phyloP scores from a whole-genome alignment of 64 coral and sea anemone species.

The Montipora foliosa region DNA sequence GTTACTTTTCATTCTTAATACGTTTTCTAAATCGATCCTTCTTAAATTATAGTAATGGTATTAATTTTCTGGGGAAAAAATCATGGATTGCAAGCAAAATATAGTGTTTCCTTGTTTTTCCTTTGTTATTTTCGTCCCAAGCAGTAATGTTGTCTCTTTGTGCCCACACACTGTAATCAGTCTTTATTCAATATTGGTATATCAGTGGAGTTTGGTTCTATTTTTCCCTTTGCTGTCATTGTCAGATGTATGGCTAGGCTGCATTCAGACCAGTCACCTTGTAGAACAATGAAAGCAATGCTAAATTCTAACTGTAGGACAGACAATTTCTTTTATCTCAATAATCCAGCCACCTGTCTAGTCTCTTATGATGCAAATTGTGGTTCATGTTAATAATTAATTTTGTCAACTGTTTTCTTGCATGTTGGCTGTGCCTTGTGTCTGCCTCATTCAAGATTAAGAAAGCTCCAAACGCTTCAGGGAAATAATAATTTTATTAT shows the following conservation, averaged over 20 bases:
- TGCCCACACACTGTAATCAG: too few relatives aligned
- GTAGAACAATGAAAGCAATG: neutral
- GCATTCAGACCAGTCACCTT: neutral
- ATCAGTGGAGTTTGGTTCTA: neutral
- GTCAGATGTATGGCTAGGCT: neutral
- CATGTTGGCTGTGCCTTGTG: neutral
- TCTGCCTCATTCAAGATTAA: neutral
- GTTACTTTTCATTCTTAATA: too few relatives aligned
- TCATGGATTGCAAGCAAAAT: too few relatives aligned
- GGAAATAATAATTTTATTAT: neutral
- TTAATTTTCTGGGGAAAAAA: too few relatives aligned
- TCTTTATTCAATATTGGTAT: neutral
- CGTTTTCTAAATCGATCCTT: too few relatives aligned
- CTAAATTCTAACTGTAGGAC: neutral
- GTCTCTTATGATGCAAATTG: conserved; percentile 31
- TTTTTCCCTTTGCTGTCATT: neutral
- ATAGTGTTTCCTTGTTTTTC: too few relatives aligned
- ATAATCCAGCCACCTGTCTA: conserved; percentile 21
- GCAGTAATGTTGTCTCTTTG: too few relatives aligned
- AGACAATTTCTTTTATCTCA: neutral
- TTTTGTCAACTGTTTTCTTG: conserved; percentile 12
- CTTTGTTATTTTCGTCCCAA: too few relatives aligned
- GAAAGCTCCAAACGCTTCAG: neutral
- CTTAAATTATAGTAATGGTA: too few relatives aligned
- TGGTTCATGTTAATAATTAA: conserved; percentile 21